Percentiles rank a stretch among this genome's conserved stretches.
Conservation (phyloP, 2,113 vertebrate species). For the Orycteropus afer region DNA sequence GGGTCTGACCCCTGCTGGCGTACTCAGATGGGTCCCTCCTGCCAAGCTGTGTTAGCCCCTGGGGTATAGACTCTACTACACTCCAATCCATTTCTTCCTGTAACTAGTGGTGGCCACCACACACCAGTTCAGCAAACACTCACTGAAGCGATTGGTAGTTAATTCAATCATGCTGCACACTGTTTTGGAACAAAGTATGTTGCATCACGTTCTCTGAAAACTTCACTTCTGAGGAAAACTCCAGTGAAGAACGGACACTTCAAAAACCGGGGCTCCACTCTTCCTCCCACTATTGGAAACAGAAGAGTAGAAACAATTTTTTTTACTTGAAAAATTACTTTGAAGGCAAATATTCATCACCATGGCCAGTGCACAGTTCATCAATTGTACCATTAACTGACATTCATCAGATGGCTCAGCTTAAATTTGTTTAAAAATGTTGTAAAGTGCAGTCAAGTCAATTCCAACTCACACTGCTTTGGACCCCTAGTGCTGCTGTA, state of each 20-base stretch:
- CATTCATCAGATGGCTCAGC: not conserved
- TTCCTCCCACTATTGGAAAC: not conserved
- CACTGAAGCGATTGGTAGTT: accelerated
- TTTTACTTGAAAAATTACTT: not conserved
- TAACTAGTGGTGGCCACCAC: not conserved
- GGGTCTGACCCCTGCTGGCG: too few species aligned
- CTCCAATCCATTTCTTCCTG: too few species aligned
- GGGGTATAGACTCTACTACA: not conserved
- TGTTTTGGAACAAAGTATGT: not conserved
- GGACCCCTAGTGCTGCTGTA: too few species aligned
- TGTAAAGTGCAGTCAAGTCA: too few species aligned
- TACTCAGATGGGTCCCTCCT: accelerated
- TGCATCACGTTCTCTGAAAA: not conserved
- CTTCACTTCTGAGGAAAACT: not conserved
- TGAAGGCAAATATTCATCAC: not conserved
- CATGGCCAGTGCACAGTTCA: not conserved
- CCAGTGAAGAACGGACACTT: not conserved
- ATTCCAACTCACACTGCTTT: too few species aligned
- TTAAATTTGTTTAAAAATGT: not conserved
- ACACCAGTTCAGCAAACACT: accelerated
- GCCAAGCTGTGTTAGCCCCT: too few species aligned
- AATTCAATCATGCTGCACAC: too few species aligned
- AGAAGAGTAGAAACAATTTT: accelerated
- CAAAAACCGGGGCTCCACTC: accelerated
- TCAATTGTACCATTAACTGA: too few species aligned